phyloP scores from a whole-genome alignment of 2,113 vertebrate species.

The Crotalus tigris region DNA sequence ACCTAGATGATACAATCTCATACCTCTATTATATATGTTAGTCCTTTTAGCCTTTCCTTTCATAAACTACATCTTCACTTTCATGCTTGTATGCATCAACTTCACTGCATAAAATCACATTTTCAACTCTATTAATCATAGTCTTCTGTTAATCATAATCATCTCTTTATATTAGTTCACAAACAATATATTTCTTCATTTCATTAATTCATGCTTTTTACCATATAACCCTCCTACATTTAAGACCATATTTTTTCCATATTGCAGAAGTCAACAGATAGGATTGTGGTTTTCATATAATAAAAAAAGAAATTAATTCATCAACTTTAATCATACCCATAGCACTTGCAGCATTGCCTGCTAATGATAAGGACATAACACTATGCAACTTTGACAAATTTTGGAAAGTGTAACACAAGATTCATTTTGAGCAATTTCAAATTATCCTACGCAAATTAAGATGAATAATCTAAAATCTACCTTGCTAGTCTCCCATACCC shows the following conservation, averaged over 20 bases:
- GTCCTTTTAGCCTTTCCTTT: neutral
- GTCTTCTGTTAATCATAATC: neutral
- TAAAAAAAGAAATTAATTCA: neutral
- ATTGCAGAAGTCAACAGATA: neutral
- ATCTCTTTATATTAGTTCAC: neutral
- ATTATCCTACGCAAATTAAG: neutral
- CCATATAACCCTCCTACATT: neutral
- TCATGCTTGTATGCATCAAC: neutral
- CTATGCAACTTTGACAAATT: neutral
- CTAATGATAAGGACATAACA: neutral
- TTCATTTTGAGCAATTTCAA: neutral
- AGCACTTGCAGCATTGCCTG: neutral
- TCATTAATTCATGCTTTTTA: neutral
- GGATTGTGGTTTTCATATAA: neutral
- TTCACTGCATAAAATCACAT: neutral
- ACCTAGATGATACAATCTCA: neutral
- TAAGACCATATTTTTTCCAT: neutral
- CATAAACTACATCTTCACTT: neutral
- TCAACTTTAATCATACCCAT: neutral
- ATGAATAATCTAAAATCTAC: neutral
- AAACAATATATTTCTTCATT: neutral
- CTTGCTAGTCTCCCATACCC: neutral
- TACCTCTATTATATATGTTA: neutral
- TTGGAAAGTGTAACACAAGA: neutral
- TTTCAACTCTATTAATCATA: neutral